phyloP scores from a whole-genome alignment of 2,797 vertebrate species.

The Eulemur albifrons region DNA sequence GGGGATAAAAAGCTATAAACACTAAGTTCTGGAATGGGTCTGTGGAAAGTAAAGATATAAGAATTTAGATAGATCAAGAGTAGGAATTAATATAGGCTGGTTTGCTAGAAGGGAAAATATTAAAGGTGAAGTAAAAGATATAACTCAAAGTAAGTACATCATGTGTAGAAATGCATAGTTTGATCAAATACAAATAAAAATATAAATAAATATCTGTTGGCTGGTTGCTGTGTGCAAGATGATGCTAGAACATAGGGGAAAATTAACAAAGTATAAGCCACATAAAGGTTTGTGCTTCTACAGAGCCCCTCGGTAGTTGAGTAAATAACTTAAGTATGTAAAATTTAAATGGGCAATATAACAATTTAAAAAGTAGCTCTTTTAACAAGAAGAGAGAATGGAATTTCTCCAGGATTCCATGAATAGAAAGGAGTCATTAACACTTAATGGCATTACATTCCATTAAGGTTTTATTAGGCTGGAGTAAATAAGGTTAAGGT shows the following conservation, averaged over 20 bases:
- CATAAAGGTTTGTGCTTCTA: neutral
- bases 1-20: neutral
- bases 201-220: neutral
- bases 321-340: neutral
- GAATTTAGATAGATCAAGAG: neutral
- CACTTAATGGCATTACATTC: constrained; percentile 78
- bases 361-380: neutral
- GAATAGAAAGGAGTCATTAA: constrained; percentile 27
- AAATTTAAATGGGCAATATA: neutral
- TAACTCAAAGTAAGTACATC: neutral
- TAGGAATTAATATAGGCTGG: neutral
- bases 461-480: constrained; percentile 67
- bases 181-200: neutral
- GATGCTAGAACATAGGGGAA: neutral
- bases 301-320: neutral
- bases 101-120: neutral
- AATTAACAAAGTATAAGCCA: neutral
- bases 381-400: neutral
- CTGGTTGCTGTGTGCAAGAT: neutral
- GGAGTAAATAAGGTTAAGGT: constrained; percentile 82
- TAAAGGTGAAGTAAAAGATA: neutral
- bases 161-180: neutral
- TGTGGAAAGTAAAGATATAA: neutral
- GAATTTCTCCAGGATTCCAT: neutral
- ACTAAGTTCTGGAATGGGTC: neutral